These are phyloP conservation scores for Hyla sarda DNA, from an alignment of 2,113 vertebrate species.

Conservation along the genomic window DNA sequence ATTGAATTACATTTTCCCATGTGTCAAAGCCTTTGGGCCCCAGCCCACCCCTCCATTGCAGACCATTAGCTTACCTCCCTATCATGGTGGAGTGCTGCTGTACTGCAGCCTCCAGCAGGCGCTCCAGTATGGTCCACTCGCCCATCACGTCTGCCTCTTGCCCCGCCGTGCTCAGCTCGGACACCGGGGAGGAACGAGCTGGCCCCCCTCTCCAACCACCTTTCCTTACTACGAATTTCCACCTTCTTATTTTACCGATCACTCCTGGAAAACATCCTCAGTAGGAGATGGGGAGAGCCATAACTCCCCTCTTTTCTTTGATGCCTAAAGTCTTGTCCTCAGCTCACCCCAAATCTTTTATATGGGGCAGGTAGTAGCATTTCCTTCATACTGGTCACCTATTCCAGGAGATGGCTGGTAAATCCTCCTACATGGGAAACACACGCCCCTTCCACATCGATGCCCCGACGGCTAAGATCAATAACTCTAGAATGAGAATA, in stretches of 20 bases:
- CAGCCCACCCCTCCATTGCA: slow-evolving; percentile 47
- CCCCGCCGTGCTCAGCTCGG: slow-evolving; percentile 45
- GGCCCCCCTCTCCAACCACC: slow-evolving; percentile 20
- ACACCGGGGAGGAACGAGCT: slow-evolving; percentile 42
- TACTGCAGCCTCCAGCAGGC: slow-evolving; percentile 98
- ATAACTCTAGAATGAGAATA: slow-evolving; percentile 3
- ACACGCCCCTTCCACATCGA: not conserved
- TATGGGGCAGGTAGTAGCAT: slow-evolving; percentile 32
- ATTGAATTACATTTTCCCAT: not conserved
- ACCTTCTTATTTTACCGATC: slow-evolving; percentile 6
- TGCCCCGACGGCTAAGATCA: slow-evolving; percentile 4
- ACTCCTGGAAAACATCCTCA: slow-evolving; percentile 12
- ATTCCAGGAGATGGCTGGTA: slow-evolving; percentile 2
- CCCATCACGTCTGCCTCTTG: slow-evolving; percentile 26
- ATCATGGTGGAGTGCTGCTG: slow-evolving; percentile 99
- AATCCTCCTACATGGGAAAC: not conserved
- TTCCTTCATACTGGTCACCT: slow-evolving; percentile 9
- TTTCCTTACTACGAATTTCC: not conserved
- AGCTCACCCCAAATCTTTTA: slow-evolving; percentile 41
- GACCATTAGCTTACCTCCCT: slow-evolving; percentile 89
- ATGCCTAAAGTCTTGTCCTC: slow-evolving; percentile 34
- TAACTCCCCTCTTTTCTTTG: not conserved
- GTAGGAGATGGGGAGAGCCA: not conserved
- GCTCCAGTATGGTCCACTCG: slow-evolving; percentile 78
- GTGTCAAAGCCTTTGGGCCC: slow-evolving; percentile 32